Percentiles rank a stretch among this genome's conserved stretches.
Conservation (phyloP, 2,888 invertebrate species). For the Chirona hameri region DNA sequence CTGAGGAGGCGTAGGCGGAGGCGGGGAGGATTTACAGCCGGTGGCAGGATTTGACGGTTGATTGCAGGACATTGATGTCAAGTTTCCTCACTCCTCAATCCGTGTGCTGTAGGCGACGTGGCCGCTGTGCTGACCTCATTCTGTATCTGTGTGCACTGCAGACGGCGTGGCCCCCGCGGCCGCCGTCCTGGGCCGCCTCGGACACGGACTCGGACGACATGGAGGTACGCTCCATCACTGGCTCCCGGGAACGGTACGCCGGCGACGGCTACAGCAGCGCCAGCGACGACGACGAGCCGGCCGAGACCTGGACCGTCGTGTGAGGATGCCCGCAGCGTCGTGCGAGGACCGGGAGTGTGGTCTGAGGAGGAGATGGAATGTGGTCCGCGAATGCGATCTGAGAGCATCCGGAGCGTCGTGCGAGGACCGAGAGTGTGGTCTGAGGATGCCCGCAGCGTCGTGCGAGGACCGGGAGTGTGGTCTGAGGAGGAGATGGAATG, state of each 20-base stretch:
- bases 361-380: background rate
- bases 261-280: background rate
- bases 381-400: background rate
- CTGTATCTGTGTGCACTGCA: background rate
- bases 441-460: background rate
- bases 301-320: background rate
- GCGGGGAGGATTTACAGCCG: too few species aligned
- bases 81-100: too few species aligned
- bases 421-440: background rate
- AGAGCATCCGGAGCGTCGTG: background rate
- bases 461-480: background rate
- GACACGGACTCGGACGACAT: slow-evolving; percentile 23
- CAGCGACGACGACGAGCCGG: background rate
- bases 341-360: background rate
- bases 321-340: background rate
- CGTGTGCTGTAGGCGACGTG: background rate
- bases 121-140: background rate
- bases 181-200: background rate
- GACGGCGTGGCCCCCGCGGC: background rate
- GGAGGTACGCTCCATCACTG: slow-evolving; percentile 12
- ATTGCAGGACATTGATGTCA: too few species aligned
- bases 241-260: background rate
- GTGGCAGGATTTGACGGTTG: too few species aligned
- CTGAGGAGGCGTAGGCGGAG: too few species aligned
- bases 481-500: background rate